Conservation (phyloP, 2,797 vertebrate species). For the Karalla daura region DNA sequence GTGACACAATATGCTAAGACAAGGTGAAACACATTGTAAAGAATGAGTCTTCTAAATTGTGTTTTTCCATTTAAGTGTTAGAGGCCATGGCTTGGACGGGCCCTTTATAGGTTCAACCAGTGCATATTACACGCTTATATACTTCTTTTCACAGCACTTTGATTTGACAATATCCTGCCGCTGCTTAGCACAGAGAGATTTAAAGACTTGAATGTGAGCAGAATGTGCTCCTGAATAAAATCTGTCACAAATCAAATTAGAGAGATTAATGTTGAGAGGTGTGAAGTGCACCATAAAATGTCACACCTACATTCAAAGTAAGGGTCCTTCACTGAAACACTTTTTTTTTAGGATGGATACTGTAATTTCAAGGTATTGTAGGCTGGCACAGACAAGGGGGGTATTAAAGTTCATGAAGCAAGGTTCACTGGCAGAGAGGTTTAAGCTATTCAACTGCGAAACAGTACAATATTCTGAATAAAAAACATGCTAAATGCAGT, state of each 20-base stretch:
- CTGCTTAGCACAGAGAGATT: constrained; percentile 34
- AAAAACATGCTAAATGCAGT: constrained; percentile 12
- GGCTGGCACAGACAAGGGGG: constrained; percentile 17
- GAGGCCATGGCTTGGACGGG: neutral
- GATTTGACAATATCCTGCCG: constrained; percentile 34
- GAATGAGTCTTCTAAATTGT: neutral
- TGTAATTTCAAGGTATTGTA: constrained; percentile 45
- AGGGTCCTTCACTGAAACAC: constrained; percentile 34
- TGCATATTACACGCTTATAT: constrained; percentile 41
- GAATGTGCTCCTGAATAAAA: constrained; percentile 48
- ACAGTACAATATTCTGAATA: constrained; percentile 20
- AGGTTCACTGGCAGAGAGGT: constrained; percentile 16
- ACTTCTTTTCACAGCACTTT: constrained; percentile 35
- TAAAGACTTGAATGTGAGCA: constrained; percentile 40
- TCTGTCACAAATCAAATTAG: constrained; percentile 57
- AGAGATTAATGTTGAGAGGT: constrained; percentile 52
- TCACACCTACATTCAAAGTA: constrained; percentile 51
- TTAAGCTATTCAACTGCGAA: constrained; percentile 34
- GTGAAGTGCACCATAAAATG: constrained; percentile 65
- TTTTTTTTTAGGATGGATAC: constrained; percentile 40
- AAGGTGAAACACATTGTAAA: neutral
- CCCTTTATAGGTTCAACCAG: constrained; percentile 26
- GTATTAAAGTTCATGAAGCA: constrained; percentile 46
- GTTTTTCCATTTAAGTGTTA: constrained; percentile 1
- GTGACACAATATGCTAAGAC: neutral